Evolutionary conservation across 2,797 vertebrate genomes (phyloP), one percentile per base, ranked within the genome.

Genomic region (Pseudocheirus occidentalis): DNA sequence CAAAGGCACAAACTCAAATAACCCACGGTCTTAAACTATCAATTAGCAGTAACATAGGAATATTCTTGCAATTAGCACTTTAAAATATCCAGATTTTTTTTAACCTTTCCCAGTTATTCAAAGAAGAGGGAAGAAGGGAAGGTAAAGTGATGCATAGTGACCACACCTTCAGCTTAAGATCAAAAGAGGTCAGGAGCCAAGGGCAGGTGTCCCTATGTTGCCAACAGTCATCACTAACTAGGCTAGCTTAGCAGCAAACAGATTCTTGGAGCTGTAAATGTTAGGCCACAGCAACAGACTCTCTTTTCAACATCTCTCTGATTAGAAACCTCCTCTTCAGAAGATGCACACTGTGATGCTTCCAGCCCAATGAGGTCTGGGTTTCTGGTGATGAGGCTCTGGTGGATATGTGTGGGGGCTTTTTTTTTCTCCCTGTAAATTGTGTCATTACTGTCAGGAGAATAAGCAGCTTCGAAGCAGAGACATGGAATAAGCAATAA

Each of bases 261-360:
- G 91, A 57, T 96, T 96, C 92, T 94, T 24, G 34, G 91, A 96
- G 97, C 96, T 95, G 81, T 95, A 96, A 95, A 97, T 97, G 96
- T 97, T 91, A 94, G 97, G 95, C 94, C 97, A 95, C 90, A 53
- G 95, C 93, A 92, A 92, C 95, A 96, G 95, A 59, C 66, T 94
- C 92, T 94, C 96, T 93, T 90, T 95, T 97, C 53, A 0, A 94
- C 95, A 96, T 94, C 95, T 98, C 97, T 97, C 96, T 95, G 97
- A 97, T 97, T 97, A 97, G 97, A 97, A 98, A 97, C 96, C 95
- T 98, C 97, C 97, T 97, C 97, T 97, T 97, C 95, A 97, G 93
- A 91, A 97, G 94, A 95, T 96, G 92, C 13, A 0, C 62, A 52
- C 95, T 91, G 95, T 89, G 93, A 95, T 0, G 1, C 94, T 94